phyloP scores from a whole-genome alignment of 2,888 invertebrate species.

The Orthosia gracilis region DNA sequence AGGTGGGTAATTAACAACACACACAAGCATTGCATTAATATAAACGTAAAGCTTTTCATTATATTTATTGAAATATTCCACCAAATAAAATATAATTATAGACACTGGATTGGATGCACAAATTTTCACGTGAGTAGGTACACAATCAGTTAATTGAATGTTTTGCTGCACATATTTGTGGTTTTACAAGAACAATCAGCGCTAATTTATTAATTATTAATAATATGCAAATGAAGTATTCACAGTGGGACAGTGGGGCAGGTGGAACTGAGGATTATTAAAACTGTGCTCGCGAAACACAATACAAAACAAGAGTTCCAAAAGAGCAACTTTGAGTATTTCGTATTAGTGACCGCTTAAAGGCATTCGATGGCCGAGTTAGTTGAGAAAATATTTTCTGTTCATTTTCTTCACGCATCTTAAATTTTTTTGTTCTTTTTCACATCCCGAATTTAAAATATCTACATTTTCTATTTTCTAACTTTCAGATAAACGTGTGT shows the following conservation, averaged over 20 bases:
- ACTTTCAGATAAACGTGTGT: no score
- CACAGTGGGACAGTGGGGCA: conserved; percentile 73
- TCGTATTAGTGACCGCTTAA: conserved; percentile 31
- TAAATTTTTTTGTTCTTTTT: not conserved
- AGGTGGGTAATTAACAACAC: not conserved
- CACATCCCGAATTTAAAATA: no score
- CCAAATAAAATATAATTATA: not conserved
- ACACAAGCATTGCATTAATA: not conserved
- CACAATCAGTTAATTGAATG: conserved; percentile 36
- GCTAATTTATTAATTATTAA: conserved; percentile 67
- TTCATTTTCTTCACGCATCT: not conserved
- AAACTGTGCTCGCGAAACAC: conserved; percentile 66
- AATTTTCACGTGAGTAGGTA: conserved; percentile 14
- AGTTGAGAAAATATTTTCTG: conserved; percentile 8
- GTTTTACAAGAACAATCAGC: conserved; percentile 65
- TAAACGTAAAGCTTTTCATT: conserved; percentile 8
- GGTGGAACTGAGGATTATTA: conserved; percentile 73
- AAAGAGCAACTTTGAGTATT: conserved; percentile 57
- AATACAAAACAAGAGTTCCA: conserved; percentile 51
- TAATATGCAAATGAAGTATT: conserved; percentile 75
- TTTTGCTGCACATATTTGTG: conserved; percentile 31
- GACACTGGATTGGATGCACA: not conserved
- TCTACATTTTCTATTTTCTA: no score
- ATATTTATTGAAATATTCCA: conserved; percentile 6
- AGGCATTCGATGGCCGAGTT: conserved; percentile 3